Evolutionary conservation across 2,113 vertebrate species (phyloP).

Genomic region (Sclerurus mexicanus): DNA sequence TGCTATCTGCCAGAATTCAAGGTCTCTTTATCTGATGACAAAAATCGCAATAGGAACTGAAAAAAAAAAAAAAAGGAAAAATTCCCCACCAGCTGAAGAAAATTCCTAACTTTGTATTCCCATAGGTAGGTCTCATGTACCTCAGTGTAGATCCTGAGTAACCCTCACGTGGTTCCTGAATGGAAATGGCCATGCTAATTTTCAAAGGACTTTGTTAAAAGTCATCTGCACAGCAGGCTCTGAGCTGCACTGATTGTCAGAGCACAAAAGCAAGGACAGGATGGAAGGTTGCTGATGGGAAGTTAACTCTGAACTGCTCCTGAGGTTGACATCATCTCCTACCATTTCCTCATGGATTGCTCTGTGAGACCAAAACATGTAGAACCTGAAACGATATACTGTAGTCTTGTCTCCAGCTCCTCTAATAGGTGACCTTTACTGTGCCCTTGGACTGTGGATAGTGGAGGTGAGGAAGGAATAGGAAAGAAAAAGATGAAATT

Average conservation of each 20-base stretch:
- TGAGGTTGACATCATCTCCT: accelerated
- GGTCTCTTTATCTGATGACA: neutral
- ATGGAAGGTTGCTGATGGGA: neutral
- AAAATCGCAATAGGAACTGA: neutral
- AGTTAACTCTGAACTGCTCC: neutral
- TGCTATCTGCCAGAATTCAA: neutral
- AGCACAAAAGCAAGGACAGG: neutral
- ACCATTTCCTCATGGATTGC: neutral
- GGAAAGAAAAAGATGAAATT: neutral
- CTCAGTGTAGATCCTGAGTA: neutral
- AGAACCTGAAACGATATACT: neutral
- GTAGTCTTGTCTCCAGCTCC: neutral
- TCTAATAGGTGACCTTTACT: neutral
- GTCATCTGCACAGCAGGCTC: neutral
- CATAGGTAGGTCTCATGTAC: neutral
- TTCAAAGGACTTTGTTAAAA: neutral
- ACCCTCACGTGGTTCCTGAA: neutral
- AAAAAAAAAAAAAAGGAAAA: neutral
- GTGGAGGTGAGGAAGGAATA: neutral
- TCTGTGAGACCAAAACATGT: neutral
- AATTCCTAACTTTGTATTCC: neutral
- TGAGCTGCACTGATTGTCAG: neutral
- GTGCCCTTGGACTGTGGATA: neutral
- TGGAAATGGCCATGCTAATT: neutral
- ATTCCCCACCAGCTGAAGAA: neutral